A percentile compares a stretch with the other conserved stretches of the same genome.
Conservation (phyloP, 2,113 vertebrate species). For the Hoplias malabaricus region DNA sequence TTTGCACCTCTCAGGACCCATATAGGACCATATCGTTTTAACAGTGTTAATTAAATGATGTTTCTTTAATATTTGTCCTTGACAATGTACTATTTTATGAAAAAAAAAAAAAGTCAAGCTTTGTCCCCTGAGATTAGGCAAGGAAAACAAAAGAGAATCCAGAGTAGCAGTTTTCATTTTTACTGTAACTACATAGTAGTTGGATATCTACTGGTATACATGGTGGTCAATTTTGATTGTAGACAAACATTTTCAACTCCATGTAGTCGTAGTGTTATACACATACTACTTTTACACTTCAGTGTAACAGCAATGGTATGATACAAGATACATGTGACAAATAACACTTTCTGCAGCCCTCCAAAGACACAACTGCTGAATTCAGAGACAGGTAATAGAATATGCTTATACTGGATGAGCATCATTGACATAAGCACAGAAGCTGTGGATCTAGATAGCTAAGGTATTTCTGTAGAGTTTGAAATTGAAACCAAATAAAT, state of each 20-base stretch:
- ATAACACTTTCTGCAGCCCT: constrained; percentile 14
- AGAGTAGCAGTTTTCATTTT: constrained; percentile 56
- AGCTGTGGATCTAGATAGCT: not conserved
- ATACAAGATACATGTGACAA: constrained; percentile 29
- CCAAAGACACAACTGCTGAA: constrained; percentile 9
- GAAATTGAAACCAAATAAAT: not conserved
- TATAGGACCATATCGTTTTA: too few relatives aligned
- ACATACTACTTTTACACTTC: constrained; percentile 35
- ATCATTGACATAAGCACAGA: not conserved
- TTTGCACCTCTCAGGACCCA: too few relatives aligned
- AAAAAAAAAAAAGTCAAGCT: constrained; percentile 17
- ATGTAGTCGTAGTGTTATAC: constrained; percentile 41
- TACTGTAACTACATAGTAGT: constrained; percentile 80
- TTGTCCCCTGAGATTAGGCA: not conserved
- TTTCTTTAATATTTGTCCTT: constrained; percentile 34
- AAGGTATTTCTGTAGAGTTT: not conserved
- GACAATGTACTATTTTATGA: constrained; percentile 18
- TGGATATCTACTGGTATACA: constrained; percentile 69
- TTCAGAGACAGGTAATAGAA: constrained; percentile 28
- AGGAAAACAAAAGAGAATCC: not conserved
- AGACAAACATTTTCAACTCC: constrained; percentile 41
- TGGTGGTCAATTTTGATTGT: constrained; percentile 51
- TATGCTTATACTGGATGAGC: not conserved
- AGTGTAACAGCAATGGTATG: constrained; percentile 35
- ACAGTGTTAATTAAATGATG: constrained; percentile 8